Conservation (phyloP, 1,140 invertebrate genomes). For the Drosophila bocqueti region DNA sequence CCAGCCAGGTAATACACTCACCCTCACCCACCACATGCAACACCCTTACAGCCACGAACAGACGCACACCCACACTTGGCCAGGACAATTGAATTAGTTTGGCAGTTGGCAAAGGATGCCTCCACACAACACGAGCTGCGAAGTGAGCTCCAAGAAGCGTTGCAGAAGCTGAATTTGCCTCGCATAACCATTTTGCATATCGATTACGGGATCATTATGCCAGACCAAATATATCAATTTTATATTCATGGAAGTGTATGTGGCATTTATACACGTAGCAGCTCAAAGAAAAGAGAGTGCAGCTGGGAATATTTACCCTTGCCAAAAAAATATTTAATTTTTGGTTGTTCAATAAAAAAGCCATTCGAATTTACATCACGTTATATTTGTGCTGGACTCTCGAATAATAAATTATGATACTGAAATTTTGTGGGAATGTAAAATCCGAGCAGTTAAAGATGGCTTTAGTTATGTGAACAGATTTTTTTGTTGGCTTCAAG, state of each 20-base stretch:
- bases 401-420: background rate
- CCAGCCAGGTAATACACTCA: conserved; percentile 51
- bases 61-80: conserved; percentile 12
- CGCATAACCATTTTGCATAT: conserved; percentile 51
- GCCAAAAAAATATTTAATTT: conserved; percentile 5
- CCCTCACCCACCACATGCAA: conserved; percentile 19
- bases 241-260: conserved; percentile 46
- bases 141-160: conserved; percentile 20
- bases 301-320: background rate
- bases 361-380: background rate
- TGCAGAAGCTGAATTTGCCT: conserved; percentile 17
- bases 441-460: background rate
- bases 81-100: conserved; percentile 82
- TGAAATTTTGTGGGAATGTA: background rate
- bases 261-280: background rate
- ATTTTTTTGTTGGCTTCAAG: background rate
- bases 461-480: background rate
- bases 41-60: background rate
- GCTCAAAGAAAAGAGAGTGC: conserved; percentile 1
- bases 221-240: conserved; percentile 42
- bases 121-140: conserved; percentile 11
- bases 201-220: conserved; percentile 58
- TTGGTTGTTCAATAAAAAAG: background rate
- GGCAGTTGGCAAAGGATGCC: conserved; percentile 61
- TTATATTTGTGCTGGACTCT: background rate